Evolutionary conservation across 2,797 vertebrate genomes (phyloP).

Genomic region (Nasua narica): DNA sequence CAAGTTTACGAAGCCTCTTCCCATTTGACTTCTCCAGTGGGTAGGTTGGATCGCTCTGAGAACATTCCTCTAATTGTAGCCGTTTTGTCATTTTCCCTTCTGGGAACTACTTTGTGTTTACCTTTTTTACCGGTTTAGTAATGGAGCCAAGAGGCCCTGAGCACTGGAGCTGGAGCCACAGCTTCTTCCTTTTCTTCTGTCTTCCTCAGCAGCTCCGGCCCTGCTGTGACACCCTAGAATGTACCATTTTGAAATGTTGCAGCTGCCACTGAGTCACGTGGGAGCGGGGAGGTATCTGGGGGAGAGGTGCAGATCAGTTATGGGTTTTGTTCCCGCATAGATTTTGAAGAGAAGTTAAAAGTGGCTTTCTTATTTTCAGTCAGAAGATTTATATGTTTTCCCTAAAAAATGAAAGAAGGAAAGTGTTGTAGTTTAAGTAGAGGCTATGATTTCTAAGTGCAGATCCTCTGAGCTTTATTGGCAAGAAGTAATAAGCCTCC

Average conservation of each 20-base stretch:
- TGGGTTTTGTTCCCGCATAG: background rate
- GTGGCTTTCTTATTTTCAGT: constrained; percentile 37
- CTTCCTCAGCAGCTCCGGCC: constrained; percentile 52
- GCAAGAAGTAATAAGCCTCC: background rate
- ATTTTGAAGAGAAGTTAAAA: constrained; percentile 19
- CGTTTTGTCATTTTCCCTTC: background rate
- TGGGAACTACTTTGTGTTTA: background rate
- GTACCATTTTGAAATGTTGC: constrained; percentile 55
- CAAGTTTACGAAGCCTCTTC: background rate
- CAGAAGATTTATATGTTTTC: background rate
- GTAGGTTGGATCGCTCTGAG: background rate
- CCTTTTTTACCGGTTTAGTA: background rate
- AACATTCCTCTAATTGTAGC: background rate
- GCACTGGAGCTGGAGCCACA: background rate
- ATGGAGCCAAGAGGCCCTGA: background rate
- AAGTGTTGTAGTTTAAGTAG: background rate
- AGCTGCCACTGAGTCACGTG: constrained; percentile 46
- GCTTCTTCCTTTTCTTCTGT: constrained; percentile 41
- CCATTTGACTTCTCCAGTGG: background rate
- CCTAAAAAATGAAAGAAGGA: background rate
- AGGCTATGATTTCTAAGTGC: background rate
- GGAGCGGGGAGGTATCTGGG: constrained; percentile 46
- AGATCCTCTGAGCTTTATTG: background rate
- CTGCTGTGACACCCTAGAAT: constrained; percentile 49
- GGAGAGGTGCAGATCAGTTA: constrained; percentile 41